phyloP scores from a whole-genome alignment of 2,888 invertebrate species.

The Philaethria dido region DNA sequence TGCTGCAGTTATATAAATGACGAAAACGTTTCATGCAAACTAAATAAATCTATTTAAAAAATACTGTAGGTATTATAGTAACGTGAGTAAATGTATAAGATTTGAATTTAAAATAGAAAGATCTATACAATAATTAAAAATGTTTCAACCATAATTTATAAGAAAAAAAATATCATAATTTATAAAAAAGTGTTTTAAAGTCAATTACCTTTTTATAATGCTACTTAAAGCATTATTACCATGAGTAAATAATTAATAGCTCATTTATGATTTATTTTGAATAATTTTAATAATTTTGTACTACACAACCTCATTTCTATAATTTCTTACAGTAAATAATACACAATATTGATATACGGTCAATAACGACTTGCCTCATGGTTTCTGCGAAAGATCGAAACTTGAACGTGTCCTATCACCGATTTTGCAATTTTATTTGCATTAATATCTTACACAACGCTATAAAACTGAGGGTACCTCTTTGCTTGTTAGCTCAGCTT shows the following conservation, averaged over 20 bases:
- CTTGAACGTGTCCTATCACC: conserved; percentile 44
- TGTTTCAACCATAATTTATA: no score
- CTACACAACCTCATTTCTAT: neutral
- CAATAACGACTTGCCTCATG: conserved; percentile 33
- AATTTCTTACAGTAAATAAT: conserved; percentile 1
- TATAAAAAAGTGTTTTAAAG: no score
- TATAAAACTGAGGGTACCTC: neutral
- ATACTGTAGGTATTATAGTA: no score
- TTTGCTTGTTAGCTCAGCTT: no score
- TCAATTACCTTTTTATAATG: no score
- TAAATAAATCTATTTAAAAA: neutral
- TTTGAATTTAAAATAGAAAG: no score
- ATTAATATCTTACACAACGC: conserved; percentile 11
- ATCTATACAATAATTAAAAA: no score
- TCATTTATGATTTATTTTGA: neutral
- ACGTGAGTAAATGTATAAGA: no score
- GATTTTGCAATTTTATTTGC: conserved; percentile 34
- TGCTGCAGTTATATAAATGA: neutral
- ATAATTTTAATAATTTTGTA: neutral
- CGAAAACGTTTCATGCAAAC: neutral
- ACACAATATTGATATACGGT: conserved; percentile 24
- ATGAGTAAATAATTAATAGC: no score
- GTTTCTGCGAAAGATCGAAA: conserved; percentile 48
- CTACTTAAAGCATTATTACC: no score
- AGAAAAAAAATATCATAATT: no score